Percentiles rank a stretch among this genome's conserved stretches.
Evolutionary conservation across 2,113 vertebrate species (phyloP).

Genomic region (Agelaius tricolor): DNA sequence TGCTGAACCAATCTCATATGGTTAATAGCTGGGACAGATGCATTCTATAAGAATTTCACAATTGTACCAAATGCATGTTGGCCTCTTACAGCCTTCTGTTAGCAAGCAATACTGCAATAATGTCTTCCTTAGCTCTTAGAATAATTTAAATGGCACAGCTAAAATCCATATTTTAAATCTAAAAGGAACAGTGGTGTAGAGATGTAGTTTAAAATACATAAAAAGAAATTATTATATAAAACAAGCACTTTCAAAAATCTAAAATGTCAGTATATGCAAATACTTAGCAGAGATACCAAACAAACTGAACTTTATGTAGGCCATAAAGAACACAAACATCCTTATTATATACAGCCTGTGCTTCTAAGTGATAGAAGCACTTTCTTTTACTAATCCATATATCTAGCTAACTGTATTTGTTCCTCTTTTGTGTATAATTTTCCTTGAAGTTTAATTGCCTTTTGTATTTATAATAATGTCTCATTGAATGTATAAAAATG

Average conservation of each 20-base stretch:
- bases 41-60: neutral
- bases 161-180: neutral
- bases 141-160: neutral
- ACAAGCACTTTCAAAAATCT: neutral
- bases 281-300: neutral
- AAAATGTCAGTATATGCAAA: conserved; percentile 4
- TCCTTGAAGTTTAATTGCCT: neutral
- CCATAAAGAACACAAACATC: neutral
- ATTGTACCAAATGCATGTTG: neutral
- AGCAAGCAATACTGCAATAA: neutral
- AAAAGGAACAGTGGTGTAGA: neutral
- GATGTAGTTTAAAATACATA: neutral
- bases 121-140: neutral
- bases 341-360: neutral
- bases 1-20: neutral
- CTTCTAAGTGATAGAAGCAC: neutral
- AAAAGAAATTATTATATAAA: neutral
- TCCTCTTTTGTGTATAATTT: neutral
- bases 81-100: conserved; percentile 10
- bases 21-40: conserved; percentile 14
- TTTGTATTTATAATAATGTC: neutral
- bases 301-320: neutral
- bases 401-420: neutral
- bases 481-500: neutral
- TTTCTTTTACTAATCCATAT: neutral